phyloP scores from a whole-genome alignment of 2,113 vertebrate genomes.

The Dipodomys stephensi region DNA sequence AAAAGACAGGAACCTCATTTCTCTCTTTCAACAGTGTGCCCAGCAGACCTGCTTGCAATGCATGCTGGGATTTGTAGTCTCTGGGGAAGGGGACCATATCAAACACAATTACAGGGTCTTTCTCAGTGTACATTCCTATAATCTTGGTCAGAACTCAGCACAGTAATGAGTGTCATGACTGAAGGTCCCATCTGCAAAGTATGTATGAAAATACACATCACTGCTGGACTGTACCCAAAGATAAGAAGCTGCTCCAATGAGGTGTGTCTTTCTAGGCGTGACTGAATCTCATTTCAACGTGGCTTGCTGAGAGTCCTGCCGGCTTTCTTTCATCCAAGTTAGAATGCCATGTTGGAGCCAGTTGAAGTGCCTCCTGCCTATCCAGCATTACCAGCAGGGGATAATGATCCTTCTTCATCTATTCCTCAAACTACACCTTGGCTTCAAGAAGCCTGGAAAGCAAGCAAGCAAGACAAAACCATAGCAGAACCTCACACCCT shows the following conservation, averaged over 20 bases:
- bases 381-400: not conserved
- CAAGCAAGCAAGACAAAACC: not conserved
- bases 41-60: not conserved
- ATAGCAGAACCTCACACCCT: rapidly evolving
- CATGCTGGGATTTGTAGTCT: slow-evolving; percentile 62
- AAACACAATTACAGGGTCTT: not conserved
- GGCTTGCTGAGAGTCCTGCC: not conserved
- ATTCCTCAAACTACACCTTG: not conserved
- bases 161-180: not conserved
- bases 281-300: not conserved
- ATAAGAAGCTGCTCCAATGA: not conserved
- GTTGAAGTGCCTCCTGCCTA: not conserved
- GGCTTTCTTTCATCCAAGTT: not conserved
- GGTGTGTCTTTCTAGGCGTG: not conserved
- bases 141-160: not conserved
- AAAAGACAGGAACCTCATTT: not conserved
- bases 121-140: not conserved
- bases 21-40: not conserved
- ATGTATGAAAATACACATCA: not conserved
- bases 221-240: not conserved
- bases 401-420: not conserved
- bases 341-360: not conserved
- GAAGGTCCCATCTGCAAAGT: not conserved
- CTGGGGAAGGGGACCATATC: not conserved
- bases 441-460: not conserved